These are phyloP conservation scores for Allygus modestus DNA, from an alignment of 2,888 invertebrate genomes.

Conservation along the genomic window DNA sequence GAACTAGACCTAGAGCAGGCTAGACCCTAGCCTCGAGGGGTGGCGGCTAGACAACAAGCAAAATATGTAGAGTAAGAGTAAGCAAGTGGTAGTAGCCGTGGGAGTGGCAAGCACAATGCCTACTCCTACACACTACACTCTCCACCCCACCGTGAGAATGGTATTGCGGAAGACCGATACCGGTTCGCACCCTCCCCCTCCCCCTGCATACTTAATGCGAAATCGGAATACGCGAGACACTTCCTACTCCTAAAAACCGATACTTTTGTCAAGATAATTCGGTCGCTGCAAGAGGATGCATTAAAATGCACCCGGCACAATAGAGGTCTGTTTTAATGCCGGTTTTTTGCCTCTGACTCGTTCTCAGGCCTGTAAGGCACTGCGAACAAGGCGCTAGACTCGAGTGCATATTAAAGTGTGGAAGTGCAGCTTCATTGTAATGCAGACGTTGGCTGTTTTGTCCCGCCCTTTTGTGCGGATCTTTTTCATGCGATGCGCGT, in stretches of 20 bases:
- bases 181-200: conserved; percentile 33
- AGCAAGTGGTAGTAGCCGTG: not conserved
- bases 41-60: conserved; percentile 20
- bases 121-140: conserved; percentile 43
- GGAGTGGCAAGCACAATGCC: conserved; percentile 21
- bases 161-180: conserved; percentile 49
- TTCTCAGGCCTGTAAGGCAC: conserved; percentile 42
- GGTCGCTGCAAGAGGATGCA: conserved; percentile 52
- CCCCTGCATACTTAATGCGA: conserved; percentile 53
- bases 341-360: conserved; percentile 28
- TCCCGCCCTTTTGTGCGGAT: conserved; percentile 13
- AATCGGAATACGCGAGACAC: conserved; percentile 44
- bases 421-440: conserved; percentile 44
- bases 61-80: not conserved
- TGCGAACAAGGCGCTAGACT: conserved; percentile 8
- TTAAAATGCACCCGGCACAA: conserved; percentile 55
- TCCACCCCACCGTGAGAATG: conserved; percentile 40
- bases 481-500: conserved; percentile 21
- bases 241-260: conserved; percentile 55
- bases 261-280: conserved; percentile 58
- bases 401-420: conserved; percentile 54
- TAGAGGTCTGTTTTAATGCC: conserved; percentile 51
- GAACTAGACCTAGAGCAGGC: conserved; percentile 19
- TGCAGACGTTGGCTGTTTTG: conserved; percentile 33
- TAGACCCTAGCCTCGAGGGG: not conserved